A percentile compares a stretch with the other conserved stretches of the same genome.
Conservation (phyloP, 2,113 vertebrate genomes). For the Garra rufa region DNA sequence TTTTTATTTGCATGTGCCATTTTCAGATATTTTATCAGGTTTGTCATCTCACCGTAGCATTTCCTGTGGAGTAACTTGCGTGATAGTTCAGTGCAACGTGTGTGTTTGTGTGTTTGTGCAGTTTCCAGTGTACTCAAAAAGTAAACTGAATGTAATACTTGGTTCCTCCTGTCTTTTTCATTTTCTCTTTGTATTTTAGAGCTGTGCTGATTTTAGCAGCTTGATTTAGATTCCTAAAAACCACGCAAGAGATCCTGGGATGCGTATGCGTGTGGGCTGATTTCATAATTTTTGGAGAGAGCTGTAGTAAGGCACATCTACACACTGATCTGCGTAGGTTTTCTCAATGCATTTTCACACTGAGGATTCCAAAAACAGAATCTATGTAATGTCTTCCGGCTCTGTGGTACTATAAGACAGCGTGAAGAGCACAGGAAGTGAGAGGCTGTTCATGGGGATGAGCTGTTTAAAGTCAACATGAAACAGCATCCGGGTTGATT, state of each 20-base stretch:
- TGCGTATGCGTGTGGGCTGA: background rate
- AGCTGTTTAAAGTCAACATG: background rate
- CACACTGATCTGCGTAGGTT: background rate
- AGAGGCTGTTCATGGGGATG: background rate
- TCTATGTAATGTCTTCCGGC: background rate
- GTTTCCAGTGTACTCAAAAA: background rate
- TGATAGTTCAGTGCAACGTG: background rate
- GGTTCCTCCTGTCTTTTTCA: background rate
- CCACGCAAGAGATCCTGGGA: background rate
- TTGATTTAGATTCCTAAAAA: background rate
- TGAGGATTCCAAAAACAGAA: slow-evolving; percentile 16
- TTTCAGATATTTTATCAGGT: background rate
- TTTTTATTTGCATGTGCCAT: background rate
- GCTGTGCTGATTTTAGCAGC: background rate
- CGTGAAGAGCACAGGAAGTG: slow-evolving; percentile 2
- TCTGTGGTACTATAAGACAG: slow-evolving; percentile 16
- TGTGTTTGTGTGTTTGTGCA: background rate
- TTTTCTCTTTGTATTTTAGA: background rate
- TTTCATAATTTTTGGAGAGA: slow-evolving; percentile 5
- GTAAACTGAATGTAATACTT: background rate
- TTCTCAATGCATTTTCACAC: background rate
- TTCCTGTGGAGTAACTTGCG: slow-evolving; percentile 17
- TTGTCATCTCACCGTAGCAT: background rate
- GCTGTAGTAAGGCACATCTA: background rate
- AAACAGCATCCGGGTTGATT: background rate